Conservation (phyloP, 2,797 vertebrate species). For the Sebastes hubbsi region DNA sequence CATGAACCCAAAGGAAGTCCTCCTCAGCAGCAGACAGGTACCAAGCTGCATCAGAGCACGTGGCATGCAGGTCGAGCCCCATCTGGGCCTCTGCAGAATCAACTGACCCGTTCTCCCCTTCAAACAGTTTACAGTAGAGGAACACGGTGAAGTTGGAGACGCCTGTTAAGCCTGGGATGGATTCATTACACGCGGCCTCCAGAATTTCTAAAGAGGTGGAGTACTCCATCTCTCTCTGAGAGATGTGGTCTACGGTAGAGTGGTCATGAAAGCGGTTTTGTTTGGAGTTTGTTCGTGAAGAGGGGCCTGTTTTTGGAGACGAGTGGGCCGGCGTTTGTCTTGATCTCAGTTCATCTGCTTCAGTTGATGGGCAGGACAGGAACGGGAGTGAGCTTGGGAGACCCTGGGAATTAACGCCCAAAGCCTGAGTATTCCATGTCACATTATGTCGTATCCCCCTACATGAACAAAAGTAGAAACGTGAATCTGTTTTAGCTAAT, state of each 20-base stretch:
- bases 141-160: conserved; percentile 92
- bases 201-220: conserved; percentile 78
- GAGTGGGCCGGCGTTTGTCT: conserved; percentile 6
- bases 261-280: conserved; percentile 13
- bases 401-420: conserved; percentile 84
- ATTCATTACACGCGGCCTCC: conserved; percentile 88
- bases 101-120: conserved; percentile 74
- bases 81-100: conserved; percentile 63
- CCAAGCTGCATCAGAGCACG: conserved; percentile 89
- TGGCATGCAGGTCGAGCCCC: conserved; percentile 79
- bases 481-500: not conserved
- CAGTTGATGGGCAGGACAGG: conserved; percentile 78
- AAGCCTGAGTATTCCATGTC: conserved; percentile 87
- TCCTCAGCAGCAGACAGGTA: conserved; percentile 88
- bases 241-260: not conserved
- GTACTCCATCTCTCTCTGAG: conserved; percentile 54
- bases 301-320: conserved; percentile 20
- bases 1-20: conserved; percentile 88
- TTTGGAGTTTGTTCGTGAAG: conserved; percentile 16
- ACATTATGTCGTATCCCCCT: conserved; percentile 91
- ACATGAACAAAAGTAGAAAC: conserved; percentile 12
- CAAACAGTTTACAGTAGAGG: conserved; percentile 89
- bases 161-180: conserved; percentile 83
- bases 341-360: conserved; percentile 34
- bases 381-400: conserved; percentile 84